These are phyloP conservation scores for Galago senegalensis DNA, from an alignment of 2,797 vertebrate species.

Conservation along the genomic window DNA sequence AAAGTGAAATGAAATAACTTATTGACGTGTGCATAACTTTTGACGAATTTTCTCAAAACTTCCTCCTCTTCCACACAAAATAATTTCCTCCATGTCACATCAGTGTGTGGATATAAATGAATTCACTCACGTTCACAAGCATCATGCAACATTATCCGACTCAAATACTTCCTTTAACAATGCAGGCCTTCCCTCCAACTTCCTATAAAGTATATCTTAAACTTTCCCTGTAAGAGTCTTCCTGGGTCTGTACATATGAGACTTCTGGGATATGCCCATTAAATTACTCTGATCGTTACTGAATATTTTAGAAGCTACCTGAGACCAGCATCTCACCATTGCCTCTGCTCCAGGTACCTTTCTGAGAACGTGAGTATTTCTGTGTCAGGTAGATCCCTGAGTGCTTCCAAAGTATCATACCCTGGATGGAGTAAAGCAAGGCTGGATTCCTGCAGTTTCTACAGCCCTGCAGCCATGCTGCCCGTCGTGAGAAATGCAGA, in stretches of 20 bases:
- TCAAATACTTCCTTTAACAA: background rate
- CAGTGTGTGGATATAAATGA: conserved; percentile 19
- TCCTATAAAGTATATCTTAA: background rate
- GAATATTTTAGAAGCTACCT: background rate
- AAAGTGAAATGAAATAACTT: conserved; percentile 41
- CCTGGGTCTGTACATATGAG: background rate
- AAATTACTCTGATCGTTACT: background rate
- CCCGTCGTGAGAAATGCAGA: background rate
- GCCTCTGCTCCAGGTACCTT: background rate
- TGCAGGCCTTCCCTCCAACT: background rate
- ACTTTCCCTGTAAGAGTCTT: background rate
- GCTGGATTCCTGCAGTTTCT: background rate
- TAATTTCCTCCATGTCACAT: background rate
- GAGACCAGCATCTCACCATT: background rate
- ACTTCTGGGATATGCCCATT: background rate
- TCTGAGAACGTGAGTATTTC: background rate
- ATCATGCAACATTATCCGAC: background rate
- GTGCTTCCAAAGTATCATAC: background rate
- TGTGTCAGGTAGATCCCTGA: background rate
- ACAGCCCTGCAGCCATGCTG: background rate
- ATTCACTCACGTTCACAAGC: background rate
- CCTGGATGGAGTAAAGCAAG: background rate
- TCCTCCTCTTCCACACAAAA: background rate
- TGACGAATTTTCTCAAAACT: conserved; percentile 46
- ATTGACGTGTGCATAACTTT: conserved; percentile 38